Percentiles rank a stretch among this genome's conserved stretches.
Conservation (phyloP, 1,140 invertebrate species). For the Calephelis nemesis region DNA sequence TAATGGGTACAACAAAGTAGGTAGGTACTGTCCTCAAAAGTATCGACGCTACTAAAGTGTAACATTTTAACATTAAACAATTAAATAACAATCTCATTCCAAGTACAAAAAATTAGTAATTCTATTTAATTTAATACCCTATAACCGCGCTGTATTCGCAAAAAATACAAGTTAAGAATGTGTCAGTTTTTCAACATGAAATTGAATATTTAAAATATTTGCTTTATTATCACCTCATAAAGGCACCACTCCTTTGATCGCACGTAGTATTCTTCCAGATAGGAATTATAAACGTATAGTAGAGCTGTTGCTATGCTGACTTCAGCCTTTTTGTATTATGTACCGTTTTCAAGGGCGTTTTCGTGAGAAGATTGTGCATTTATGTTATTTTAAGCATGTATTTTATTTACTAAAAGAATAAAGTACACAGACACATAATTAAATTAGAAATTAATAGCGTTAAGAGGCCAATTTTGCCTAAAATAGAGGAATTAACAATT, state of each 20-base stretch:
- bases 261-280: constrained; percentile 48
- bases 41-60: neutral
- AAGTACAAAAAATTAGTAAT: too few species aligned
- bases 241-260: constrained; percentile 50
- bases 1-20: too few species aligned
- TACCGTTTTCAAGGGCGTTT: constrained; percentile 71
- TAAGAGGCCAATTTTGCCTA: neutral
- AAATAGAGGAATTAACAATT: neutral
- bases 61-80: neutral
- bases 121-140: too few species aligned
- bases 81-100: too few species aligned
- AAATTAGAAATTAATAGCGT: constrained; percentile 44
- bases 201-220: neutral
- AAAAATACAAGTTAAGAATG: too few species aligned
- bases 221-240: constrained; percentile 52
- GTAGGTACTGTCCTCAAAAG: too few species aligned
- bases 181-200: too few species aligned
- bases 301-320: constrained; percentile 76
- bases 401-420: constrained; percentile 21
- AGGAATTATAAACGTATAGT: constrained; percentile 49
- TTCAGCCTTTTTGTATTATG: constrained; percentile 64
- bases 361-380: constrained; percentile 41
- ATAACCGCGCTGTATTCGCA: too few species aligned
- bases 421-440: constrained; percentile 25
- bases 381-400: constrained; percentile 37